A percentile compares a stretch with the other conserved stretches of the same genome.
Conservation (phyloP, 2,797 vertebrate species). For the Lithobates sylvaticus region DNA sequence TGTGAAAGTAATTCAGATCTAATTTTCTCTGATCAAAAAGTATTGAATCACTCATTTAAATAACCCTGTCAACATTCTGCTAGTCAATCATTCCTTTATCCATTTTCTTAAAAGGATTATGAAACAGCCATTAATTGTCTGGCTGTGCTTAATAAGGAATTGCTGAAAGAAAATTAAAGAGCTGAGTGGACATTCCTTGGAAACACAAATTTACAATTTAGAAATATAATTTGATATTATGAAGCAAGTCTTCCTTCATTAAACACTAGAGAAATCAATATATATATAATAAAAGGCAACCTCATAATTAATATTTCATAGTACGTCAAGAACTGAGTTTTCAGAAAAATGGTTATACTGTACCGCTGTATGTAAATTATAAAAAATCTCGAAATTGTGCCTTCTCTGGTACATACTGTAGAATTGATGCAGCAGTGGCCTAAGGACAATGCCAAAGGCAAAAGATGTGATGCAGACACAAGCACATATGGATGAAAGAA, state of each 20-base stretch:
- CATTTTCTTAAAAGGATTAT: neutral
- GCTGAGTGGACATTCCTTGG: neutral
- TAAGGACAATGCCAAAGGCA: no score
- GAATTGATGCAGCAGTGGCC: neutral
- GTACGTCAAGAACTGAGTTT: neutral
- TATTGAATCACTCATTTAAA: no score
- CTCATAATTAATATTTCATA: neutral
- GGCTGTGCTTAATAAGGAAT: neutral
- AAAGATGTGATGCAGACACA: no score
- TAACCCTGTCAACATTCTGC: no score
- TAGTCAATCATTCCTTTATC: no score
- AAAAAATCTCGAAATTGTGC: neutral
- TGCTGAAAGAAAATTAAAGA: conserved; percentile 3
- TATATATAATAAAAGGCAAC: neutral
- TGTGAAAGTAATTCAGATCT: no score
- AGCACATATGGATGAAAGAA: no score
- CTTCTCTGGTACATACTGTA: neutral
- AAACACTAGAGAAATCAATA: conserved; percentile 11
- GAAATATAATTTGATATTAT: conserved; percentile 3
- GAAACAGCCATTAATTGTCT: neutral
- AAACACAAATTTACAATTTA: conserved; percentile 4
- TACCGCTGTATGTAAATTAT: neutral
- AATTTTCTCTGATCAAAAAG: no score
- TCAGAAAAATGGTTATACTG: neutral
- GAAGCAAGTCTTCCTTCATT: conserved; percentile 9